Conservation (phyloP, 2,797 vertebrate species). For the Steatocranus sp. region DNA sequence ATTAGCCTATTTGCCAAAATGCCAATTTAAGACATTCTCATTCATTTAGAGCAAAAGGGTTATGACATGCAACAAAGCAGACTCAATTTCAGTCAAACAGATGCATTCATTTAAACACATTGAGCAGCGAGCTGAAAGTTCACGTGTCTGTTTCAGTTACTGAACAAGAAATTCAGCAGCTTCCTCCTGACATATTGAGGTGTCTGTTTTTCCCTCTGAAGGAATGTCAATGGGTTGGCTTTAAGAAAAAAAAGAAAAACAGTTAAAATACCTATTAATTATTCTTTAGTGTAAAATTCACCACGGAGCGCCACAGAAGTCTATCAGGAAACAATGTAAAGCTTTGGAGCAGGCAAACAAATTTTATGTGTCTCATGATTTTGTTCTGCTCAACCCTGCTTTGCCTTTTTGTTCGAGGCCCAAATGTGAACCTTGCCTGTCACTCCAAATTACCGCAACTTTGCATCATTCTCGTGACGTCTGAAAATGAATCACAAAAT, state of each 20-base stretch:
- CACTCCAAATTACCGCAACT: not conserved
- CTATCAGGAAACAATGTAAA: not conserved
- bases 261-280: not conserved
- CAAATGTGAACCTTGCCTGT: not conserved
- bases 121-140: not conserved
- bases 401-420: not conserved
- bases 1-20: not conserved
- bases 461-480: slow-evolving; percentile 14
- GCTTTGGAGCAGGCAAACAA: not conserved
- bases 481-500: slow-evolving; percentile 28
- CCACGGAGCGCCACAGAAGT: not conserved
- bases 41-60: not conserved
- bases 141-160: not conserved
- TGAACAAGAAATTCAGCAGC: not conserved
- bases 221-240: not conserved
- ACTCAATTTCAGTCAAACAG: not conserved
- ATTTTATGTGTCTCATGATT: not conserved
- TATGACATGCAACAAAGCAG: not conserved
- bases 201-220: not conserved
- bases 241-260: not conserved
- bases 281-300: not conserved
- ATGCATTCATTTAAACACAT: not conserved
- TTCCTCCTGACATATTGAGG: slow-evolving; percentile 1
- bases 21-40: not conserved
- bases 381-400: not conserved